A percentile compares a stretch with the other conserved stretches of the same genome.
phyloP scores from a whole-genome alignment of 1,140 invertebrate genomes.

The Cheumatopsyche charites region DNA sequence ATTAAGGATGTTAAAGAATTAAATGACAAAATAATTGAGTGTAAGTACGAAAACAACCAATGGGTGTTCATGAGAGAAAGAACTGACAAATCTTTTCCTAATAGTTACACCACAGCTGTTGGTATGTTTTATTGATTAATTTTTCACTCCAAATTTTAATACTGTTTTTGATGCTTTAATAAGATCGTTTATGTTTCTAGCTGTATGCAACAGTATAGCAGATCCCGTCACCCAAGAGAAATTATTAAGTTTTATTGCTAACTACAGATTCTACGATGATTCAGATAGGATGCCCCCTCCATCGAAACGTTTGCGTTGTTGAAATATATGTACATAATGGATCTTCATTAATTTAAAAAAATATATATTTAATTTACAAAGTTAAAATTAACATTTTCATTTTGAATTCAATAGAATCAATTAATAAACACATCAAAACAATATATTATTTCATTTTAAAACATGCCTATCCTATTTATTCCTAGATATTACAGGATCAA shows the following conservation, averaged over 20 bases:
- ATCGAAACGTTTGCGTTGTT: slow-evolving; percentile 49
- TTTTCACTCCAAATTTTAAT: too few relatives aligned
- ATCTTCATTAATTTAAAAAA: too few relatives aligned
- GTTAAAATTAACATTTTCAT: too few relatives aligned
- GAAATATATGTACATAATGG: slow-evolving; percentile 2
- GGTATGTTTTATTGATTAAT: slow-evolving; percentile 61
- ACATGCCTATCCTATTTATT: too few relatives aligned
- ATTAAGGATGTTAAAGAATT: slow-evolving; percentile 78
- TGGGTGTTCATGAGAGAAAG: slow-evolving; percentile 97
- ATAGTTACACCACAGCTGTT: slow-evolving; percentile 80
- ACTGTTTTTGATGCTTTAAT: not conserved
- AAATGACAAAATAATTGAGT: slow-evolving; percentile 97
- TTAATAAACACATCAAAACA: too few relatives aligned
- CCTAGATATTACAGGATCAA: too few relatives aligned
- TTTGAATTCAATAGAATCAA: too few relatives aligned
- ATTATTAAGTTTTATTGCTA: slow-evolving; percentile 76
- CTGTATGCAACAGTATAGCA: slow-evolving; percentile 72
- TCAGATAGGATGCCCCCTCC: slow-evolving; percentile 70
- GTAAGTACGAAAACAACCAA: slow-evolving; percentile 74
- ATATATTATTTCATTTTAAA: too few relatives aligned
- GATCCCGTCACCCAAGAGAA: slow-evolving; percentile 82
- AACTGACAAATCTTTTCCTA: slow-evolving; percentile 97
- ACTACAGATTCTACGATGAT: slow-evolving; percentile 67
- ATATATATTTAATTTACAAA: too few relatives aligned
- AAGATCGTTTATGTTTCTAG: slow-evolving; percentile 56